Percentiles rank a stretch among this genome's conserved stretches.
These are phyloP conservation scores for Rotaria sp. DNA, from an alignment of 2,888 invertebrate species.

Conservation along the genomic window DNA sequence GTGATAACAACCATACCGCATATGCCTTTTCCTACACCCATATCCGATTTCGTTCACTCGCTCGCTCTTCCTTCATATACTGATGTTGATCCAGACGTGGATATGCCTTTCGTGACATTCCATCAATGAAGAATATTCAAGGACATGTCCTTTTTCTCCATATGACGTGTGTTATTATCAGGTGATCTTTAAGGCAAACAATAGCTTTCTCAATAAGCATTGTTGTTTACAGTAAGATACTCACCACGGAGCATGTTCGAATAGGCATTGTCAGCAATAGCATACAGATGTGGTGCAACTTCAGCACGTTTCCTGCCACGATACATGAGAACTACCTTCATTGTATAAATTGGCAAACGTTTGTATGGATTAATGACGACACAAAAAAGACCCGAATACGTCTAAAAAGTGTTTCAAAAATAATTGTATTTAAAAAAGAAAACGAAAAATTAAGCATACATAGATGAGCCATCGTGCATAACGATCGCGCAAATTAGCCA, in stretches of 20 bases:
- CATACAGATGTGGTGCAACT: constrained; percentile 40
- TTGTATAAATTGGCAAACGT: constrained; percentile 39
- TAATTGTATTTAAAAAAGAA: background rate
- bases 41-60: background rate
- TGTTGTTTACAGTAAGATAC: background rate
- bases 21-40: background rate
- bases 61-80: background rate
- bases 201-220: background rate
- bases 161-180: constrained; percentile 11
- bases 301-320: constrained; percentile 37
- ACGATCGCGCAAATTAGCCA: constrained; percentile 51
- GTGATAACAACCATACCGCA: background rate
- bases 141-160: background rate
- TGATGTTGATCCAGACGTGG: constrained; percentile 15
- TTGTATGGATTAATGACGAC: constrained; percentile 40
- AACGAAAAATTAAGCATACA: constrained; percentile 50
- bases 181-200: constrained; percentile 12
- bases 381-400: constrained; percentile 39
- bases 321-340: constrained; percentile 38
- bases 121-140: background rate
- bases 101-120: constrained; percentile 16
- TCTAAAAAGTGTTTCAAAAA: constrained; percentile 13
- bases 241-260: constrained; percentile 59
- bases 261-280: constrained; percentile 40
- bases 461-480: constrained; percentile 51